A percentile compares a stretch with the other conserved stretches of the same genome.
phyloP scores from a whole-genome alignment of 92 coral and sea anemone genomes.

The Isaurus tuberculatus region DNA sequence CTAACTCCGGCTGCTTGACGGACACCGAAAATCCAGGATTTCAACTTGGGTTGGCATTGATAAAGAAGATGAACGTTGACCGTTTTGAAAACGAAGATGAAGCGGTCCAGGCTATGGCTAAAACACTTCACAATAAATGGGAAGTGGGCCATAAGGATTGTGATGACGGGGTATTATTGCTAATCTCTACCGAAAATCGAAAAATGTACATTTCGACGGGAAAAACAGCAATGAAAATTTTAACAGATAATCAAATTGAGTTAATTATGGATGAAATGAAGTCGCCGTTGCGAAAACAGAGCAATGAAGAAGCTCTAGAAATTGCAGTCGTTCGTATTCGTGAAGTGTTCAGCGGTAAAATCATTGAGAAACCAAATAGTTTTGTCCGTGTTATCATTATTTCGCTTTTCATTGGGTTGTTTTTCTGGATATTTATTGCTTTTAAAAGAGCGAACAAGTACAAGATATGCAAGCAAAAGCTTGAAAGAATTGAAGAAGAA shows the following conservation, averaged over 20 bases:
- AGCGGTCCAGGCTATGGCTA: conserved; percentile 64
- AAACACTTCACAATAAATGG: conserved; percentile 77
- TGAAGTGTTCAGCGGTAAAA: conserved; percentile 81
- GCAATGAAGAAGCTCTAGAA: conserved; percentile 71
- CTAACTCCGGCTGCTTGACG: conserved; percentile 74
- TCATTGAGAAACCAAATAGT: conserved; percentile 40
- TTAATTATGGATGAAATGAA: conserved; percentile 78
- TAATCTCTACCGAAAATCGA: conserved; percentile 72
- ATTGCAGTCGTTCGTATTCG: conserved; percentile 68
- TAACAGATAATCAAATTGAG: conserved; percentile 81
- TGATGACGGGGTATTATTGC: conserved; percentile 77
- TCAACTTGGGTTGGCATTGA: conserved; percentile 82
- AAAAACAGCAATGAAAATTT: conserved; percentile 65
- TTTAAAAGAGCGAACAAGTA: conserved; percentile 57
- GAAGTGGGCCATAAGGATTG: conserved; percentile 79
- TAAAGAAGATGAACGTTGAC: conserved; percentile 60
- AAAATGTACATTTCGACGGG: conserved; percentile 86
- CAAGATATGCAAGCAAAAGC: conserved; percentile 65
- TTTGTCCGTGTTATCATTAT: conserved; percentile 55
- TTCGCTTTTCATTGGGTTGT: conserved; percentile 46
- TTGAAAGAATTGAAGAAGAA: conserved; percentile 76
- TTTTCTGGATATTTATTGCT: conserved; percentile 19
- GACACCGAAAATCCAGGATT: conserved; percentile 63
- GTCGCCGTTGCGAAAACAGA: conserved; percentile 52
- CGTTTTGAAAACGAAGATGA: conserved; percentile 57